Percentiles rank a stretch among this genome's conserved stretches.
Evolutionary conservation across 1,140 invertebrate species (phyloP).

Genomic region (Bicyclus anynana): DNA sequence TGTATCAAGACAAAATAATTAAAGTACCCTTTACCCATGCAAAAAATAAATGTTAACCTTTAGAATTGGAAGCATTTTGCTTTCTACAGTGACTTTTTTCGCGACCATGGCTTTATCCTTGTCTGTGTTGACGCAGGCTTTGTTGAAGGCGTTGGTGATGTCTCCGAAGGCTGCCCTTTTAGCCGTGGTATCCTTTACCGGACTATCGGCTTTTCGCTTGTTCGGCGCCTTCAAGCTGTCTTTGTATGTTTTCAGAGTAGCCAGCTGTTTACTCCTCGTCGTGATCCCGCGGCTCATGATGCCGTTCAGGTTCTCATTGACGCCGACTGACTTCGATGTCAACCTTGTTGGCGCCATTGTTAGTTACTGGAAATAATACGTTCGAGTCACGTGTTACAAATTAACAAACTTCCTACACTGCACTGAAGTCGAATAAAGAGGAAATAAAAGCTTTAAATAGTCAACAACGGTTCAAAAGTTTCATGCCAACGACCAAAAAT

Average conservation of each 20-base stretch:
- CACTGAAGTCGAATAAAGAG: conserved; percentile 1
- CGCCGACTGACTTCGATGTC: conserved; percentile 69
- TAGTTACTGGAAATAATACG: conserved; percentile 40
- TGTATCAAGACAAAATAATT: neutral
- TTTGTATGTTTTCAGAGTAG: conserved; percentile 65
- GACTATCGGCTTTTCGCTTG: conserved; percentile 79
- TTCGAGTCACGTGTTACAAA: conserved; percentile 43
- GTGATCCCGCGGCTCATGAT: conserved; percentile 60
- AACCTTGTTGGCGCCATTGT: conserved; percentile 80
- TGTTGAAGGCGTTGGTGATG: conserved; percentile 83
- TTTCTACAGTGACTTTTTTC: conserved; percentile 77
- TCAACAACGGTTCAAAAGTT: conserved; percentile 24
- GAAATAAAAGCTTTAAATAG: conserved; percentile 24
- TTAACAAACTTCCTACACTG: neutral
- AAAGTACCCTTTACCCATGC: conserved; percentile 34
- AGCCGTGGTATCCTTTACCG: conserved; percentile 74
- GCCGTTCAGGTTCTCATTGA: conserved; percentile 67
- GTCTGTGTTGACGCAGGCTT: conserved; percentile 48
- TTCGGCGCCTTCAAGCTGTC: conserved; percentile 58
- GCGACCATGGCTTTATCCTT: conserved; percentile 57
- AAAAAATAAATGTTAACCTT: conserved; percentile 57
- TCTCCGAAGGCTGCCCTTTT: conserved; percentile 87
- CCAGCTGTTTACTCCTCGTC: conserved; percentile 69
- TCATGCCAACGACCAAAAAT: conserved; percentile 60
- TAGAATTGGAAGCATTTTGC: conserved; percentile 72